Evolutionary conservation across 2,888 invertebrate species (phyloP).

Genomic region (Drosophila tanythrix): DNA sequence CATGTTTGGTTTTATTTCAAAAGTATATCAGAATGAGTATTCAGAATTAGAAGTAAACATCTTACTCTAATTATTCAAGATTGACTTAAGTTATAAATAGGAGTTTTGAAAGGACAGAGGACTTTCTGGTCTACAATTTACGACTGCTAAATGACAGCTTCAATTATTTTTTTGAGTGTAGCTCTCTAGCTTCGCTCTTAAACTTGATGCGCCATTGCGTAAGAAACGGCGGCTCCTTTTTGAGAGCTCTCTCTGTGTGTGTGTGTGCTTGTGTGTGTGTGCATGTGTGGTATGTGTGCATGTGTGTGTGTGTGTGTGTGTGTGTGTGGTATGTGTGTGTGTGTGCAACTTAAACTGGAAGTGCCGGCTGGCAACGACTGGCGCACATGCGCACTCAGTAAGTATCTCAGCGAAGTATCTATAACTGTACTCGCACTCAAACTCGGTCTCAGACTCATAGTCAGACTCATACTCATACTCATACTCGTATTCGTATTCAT

Average conservation of each 20-base stretch:
- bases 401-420: constrained; percentile 34
- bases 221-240: constrained; percentile 52
- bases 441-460: not conserved
- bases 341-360: constrained; percentile 47
- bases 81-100: not conserved
- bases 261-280: constrained; percentile 2
- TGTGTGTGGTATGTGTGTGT: constrained; percentile 24
- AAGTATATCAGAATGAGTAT: not conserved
- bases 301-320: constrained; percentile 28
- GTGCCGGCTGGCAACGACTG: constrained; percentile 37
- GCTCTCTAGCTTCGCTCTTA: not conserved
- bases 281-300: constrained; percentile 21
- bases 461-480: constrained; percentile 7
- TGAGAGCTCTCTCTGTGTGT: constrained; percentile 12
- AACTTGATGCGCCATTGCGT: constrained; percentile 60
- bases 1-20: not conserved
- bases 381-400: constrained; percentile 56
- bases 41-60: not conserved
- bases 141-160: not conserved
- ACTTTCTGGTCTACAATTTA: not conserved
- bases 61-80: not conserved
- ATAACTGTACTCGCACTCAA: constrained; percentile 37
- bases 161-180: not conserved
- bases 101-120: not conserved
- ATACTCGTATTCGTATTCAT: constrained; percentile 9